phyloP scores from a whole-genome alignment of 2,888 invertebrate genomes.

The Sarcophaga variegata region DNA sequence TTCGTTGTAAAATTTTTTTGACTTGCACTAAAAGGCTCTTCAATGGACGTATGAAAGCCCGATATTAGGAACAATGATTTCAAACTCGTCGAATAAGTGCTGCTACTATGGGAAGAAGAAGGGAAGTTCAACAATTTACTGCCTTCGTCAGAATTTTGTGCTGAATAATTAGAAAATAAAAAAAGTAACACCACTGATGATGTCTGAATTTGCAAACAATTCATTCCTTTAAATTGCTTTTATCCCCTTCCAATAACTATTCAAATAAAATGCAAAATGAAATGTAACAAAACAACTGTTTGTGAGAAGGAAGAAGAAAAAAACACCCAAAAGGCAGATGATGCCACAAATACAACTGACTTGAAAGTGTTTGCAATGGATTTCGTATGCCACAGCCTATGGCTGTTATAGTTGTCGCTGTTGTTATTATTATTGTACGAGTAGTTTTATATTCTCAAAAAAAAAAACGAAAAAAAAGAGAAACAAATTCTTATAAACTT shows the following conservation, averaged over 20 bases:
- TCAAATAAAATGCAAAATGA: slow-evolving; percentile 38
- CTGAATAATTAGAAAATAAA: too few relatives aligned
- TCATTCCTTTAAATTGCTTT: slow-evolving; percentile 30
- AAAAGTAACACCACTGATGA: too few relatives aligned
- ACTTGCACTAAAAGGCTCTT: too few relatives aligned
- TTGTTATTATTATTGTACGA: background rate
- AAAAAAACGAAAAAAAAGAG: background rate
- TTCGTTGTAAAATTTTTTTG: too few relatives aligned
- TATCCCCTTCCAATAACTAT: slow-evolving; percentile 20
- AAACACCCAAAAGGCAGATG: slow-evolving; percentile 39
- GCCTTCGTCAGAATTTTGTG: too few relatives aligned
- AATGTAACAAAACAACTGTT: slow-evolving; percentile 35
- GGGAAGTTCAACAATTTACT: too few relatives aligned
- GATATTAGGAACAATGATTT: too few relatives aligned
- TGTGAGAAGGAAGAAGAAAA: background rate
- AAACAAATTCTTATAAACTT: slow-evolving; percentile 26
- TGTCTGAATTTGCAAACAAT: background rate
- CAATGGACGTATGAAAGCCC: too few relatives aligned
- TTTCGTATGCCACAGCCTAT: background rate
- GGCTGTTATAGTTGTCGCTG: background rate
- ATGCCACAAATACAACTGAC: slow-evolving; percentile 31
- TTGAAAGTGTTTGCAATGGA: slow-evolving; percentile 3
- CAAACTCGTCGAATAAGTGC: too few relatives aligned
- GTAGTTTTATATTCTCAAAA: background rate
- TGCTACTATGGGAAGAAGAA: too few relatives aligned